These are phyloP conservation scores for Deilephila elpenor DNA, from an alignment of 2,888 invertebrate species.

Conservation along the genomic window DNA sequence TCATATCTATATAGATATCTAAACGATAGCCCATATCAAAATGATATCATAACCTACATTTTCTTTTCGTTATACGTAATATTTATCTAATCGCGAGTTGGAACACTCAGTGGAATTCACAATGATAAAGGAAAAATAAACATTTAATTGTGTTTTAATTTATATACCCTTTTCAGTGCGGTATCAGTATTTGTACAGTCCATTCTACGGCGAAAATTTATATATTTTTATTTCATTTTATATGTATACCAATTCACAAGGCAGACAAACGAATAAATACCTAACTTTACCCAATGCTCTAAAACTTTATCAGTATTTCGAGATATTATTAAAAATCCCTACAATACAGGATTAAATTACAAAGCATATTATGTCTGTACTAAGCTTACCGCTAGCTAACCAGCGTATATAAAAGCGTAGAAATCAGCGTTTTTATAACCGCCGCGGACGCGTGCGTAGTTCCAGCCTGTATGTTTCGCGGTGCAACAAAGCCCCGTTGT, in stretches of 20 bases:
- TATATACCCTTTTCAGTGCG: constrained; percentile 10
- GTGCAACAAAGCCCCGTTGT: constrained; percentile 52
- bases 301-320: too few relatives aligned
- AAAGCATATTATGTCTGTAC: too few relatives aligned
- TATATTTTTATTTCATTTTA: background rate
- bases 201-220: background rate
- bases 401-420: background rate
- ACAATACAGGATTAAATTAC: too few relatives aligned
- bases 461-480: constrained; percentile 40
- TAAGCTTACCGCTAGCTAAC: too few relatives aligned
- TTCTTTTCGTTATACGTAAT: constrained; percentile 30
- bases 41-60: constrained; percentile 27
- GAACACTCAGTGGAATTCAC: constrained; percentile 16
- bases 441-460: constrained; percentile 22
- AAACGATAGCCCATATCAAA: constrained; percentile 14
- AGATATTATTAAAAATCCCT: too few relatives aligned
- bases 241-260: too few relatives aligned
- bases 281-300: too few relatives aligned
- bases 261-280: too few relatives aligned
- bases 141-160: constrained; percentile 27
- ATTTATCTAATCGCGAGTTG: constrained; percentile 28
- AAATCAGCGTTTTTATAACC: background rate
- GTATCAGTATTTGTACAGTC: background rate
- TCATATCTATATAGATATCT: constrained; percentile 8
- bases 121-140: constrained; percentile 15